These are phyloP conservation scores for Procavia capensis DNA, from an alignment of 2,113 vertebrate species.

Conservation along the genomic window DNA sequence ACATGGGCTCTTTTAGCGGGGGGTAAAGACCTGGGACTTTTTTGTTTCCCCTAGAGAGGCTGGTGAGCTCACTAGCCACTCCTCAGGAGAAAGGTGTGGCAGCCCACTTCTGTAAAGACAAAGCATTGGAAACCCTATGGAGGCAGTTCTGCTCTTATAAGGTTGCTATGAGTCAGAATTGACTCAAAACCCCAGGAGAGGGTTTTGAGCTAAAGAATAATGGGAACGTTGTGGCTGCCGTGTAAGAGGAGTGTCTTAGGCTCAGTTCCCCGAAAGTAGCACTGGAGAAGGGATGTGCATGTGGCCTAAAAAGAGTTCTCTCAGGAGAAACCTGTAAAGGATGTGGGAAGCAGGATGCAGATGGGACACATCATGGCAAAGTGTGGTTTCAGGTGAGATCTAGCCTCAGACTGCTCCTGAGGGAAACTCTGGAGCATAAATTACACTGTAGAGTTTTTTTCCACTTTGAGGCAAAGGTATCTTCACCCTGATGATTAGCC, in stretches of 20 bases:
- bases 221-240: neutral
- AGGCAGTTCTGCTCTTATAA: too few species aligned
- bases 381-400: neutral
- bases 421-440: neutral
- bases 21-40: neutral
- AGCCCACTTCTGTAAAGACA: too few species aligned
- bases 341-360: neutral
- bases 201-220: conserved; percentile 8
- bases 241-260: neutral
- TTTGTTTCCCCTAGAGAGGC: neutral
- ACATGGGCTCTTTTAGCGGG: neutral
- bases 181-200: neutral
- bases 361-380: neutral
- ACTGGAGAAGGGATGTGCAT: neutral
- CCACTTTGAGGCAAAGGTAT: neutral
- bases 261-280: neutral
- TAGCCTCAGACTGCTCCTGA: neutral
- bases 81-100: too few species aligned
- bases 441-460: neutral
- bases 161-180: too few species aligned
- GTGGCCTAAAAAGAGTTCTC: neutral
- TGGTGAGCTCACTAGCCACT: too few species aligned
- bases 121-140: too few species aligned
- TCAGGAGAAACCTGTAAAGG: neutral
- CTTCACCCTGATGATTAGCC: neutral